Conservation (phyloP, 2,797 vertebrate genomes). For the Hemitrygon akajei region DNA sequence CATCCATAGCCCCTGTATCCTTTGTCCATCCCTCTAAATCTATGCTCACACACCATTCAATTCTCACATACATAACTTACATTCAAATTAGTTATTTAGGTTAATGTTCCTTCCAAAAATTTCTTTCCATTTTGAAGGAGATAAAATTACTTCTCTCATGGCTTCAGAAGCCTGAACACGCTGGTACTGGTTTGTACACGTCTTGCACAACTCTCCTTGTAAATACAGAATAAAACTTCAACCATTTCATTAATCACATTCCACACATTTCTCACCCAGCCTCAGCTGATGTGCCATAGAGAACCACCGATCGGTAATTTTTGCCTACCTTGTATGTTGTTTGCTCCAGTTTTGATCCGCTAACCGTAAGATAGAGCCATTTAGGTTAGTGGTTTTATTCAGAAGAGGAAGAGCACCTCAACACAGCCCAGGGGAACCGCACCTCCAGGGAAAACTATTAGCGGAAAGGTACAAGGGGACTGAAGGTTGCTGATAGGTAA, state of each 20-base stretch:
- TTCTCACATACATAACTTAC: too few relatives aligned
- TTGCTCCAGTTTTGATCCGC: neutral
- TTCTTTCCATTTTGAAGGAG: neutral
- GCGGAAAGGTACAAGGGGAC: neutral
- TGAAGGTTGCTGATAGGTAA: neutral
- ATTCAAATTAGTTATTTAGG: too few relatives aligned
- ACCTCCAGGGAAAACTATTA: neutral
- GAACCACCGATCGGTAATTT: neutral
- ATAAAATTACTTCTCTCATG: neutral
- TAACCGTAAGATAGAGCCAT: neutral
- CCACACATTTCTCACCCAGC: slow-evolving; percentile 1
- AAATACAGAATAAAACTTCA: neutral
- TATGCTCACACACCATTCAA: too few relatives aligned
- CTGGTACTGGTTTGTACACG: slow-evolving; percentile 20
- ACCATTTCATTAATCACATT: neutral
- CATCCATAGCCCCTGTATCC: too few relatives aligned
- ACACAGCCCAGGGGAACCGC: neutral
- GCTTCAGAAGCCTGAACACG: neutral
- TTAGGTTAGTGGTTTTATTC: neutral
- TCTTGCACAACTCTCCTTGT: neutral
- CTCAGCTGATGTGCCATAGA: neutral
- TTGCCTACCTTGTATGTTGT: slow-evolving; percentile 5
- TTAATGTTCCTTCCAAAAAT: neutral
- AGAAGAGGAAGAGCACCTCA: neutral
- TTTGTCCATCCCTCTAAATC: too few relatives aligned